Evolutionary conservation across 2,113 vertebrate genomes (phyloP).

Genomic region (Smithornis capensis): DNA sequence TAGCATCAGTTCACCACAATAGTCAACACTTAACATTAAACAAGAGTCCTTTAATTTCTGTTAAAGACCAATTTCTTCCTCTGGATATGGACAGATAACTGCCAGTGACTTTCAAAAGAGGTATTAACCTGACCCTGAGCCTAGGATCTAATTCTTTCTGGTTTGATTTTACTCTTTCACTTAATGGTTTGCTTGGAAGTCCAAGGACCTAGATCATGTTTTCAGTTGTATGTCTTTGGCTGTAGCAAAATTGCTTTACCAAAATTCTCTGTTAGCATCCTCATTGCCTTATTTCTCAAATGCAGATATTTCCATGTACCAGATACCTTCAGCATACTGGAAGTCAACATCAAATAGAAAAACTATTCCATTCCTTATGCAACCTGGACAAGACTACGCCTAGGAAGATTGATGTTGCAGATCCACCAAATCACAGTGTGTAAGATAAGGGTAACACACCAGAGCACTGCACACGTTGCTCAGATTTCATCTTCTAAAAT

Average conservation of each 20-base stretch:
- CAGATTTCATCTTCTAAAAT: not conserved
- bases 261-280: not conserved
- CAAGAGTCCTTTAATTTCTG: conserved; percentile 19
- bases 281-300: not conserved
- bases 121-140: not conserved
- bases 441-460: not conserved
- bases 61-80: not conserved
- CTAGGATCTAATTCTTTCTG: not conserved
- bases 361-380: not conserved
- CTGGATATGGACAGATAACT: not conserved
- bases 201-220: not conserved
- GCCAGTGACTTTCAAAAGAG: not conserved
- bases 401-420: not conserved
- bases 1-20: conserved; percentile 5
- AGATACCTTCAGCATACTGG: not conserved
- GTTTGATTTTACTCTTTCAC: not conserved
- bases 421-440: not conserved
- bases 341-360: not conserved
- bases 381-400: not conserved
- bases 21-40: not conserved
- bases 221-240: not conserved
- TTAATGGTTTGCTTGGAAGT: not conserved
- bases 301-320: not conserved
- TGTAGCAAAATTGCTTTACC: not conserved
- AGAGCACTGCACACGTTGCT: not conserved